Evolutionary conservation across 2,797 vertebrate species (phyloP).

Genomic region (Sebastes nivosus): DNA sequence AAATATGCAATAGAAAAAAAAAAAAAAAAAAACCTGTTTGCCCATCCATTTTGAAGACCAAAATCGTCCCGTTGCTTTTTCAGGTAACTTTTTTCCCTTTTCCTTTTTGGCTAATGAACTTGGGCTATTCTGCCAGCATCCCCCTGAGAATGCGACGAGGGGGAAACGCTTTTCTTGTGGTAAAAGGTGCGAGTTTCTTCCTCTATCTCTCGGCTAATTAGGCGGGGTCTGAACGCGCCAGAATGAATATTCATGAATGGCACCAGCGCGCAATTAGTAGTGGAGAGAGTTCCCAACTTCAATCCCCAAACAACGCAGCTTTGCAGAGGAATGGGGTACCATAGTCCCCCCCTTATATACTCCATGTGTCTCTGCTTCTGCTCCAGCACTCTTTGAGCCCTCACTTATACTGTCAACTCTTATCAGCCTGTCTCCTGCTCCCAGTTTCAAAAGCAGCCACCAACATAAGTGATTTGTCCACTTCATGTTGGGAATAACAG

Average conservation of each 20-base stretch:
- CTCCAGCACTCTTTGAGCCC: slow-evolving; percentile 76
- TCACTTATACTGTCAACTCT: slow-evolving; percentile 66
- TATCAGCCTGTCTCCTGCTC: slow-evolving; percentile 64
- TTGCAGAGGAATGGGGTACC: slow-evolving; percentile 66
- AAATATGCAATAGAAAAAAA: slow-evolving; percentile 69
- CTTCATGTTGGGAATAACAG: slow-evolving; percentile 68
- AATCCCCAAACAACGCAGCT: slow-evolving; percentile 82
- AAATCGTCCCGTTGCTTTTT: slow-evolving; percentile 79
- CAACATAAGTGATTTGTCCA: slow-evolving; percentile 67
- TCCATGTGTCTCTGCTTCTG: slow-evolving; percentile 73
- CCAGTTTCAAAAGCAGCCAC: slow-evolving; percentile 61
- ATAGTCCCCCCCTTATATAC: slow-evolving; percentile 54
- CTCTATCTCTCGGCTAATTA: slow-evolving; percentile 87
- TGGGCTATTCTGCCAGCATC: slow-evolving; percentile 83
- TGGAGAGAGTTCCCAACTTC: slow-evolving; percentile 84
- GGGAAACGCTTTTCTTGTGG: slow-evolving; percentile 78
- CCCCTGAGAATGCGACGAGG: slow-evolving; percentile 73
- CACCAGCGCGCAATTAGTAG: slow-evolving; percentile 85
- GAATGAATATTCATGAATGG: slow-evolving; percentile 87
- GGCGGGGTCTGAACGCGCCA: slow-evolving; percentile 84
- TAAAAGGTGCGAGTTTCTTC: slow-evolving; percentile 86
- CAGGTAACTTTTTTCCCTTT: slow-evolving; percentile 80
- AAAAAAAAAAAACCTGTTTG: slow-evolving; percentile 31
- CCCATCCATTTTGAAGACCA: slow-evolving; percentile 70
- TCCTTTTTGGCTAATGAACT: slow-evolving; percentile 85